These are phyloP conservation scores for Sebastes diploproa DNA, from an alignment of 2,797 vertebrate genomes.

Conservation along the genomic window DNA sequence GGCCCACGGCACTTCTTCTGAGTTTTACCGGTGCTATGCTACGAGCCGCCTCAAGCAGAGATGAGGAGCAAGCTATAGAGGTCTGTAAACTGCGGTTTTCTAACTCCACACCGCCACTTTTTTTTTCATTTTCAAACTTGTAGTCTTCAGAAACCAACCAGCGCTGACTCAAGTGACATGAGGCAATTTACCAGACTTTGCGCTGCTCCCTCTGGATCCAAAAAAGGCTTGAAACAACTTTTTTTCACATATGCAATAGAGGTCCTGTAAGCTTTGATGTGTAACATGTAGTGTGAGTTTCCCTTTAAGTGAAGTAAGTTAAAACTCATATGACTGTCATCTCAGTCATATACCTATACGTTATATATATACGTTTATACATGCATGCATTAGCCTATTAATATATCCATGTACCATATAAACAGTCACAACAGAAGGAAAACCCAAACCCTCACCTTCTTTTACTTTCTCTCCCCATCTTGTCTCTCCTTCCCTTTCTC, in stretches of 20 bases:
- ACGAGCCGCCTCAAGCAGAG: background rate
- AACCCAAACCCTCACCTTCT: background rate
- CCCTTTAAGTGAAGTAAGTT: background rate
- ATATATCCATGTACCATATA: background rate
- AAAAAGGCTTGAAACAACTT: no score
- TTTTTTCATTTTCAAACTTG: background rate
- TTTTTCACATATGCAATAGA: no score
- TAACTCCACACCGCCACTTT: accelerated
- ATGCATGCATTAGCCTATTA: background rate
- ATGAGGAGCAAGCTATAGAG: no score
- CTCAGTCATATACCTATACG: background rate
- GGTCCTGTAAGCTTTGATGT: no score
- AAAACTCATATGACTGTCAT: background rate
- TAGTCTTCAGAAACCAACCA: background rate
- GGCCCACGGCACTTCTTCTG: background rate
- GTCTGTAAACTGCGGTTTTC: background rate
- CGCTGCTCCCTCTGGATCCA: no score
- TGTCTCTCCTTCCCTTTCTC: background rate
- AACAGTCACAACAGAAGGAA: background rate
- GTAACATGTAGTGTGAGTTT: no score
- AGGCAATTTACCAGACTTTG: no score
- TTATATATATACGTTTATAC: background rate
- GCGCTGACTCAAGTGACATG: background rate
- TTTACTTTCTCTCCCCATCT: background rate
- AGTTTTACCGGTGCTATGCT: background rate